Evolutionary conservation across 1,140 invertebrate genomes (phyloP), one percentile per base, ranked within the genome.

Genomic region (Maniola jurtina): DNA sequence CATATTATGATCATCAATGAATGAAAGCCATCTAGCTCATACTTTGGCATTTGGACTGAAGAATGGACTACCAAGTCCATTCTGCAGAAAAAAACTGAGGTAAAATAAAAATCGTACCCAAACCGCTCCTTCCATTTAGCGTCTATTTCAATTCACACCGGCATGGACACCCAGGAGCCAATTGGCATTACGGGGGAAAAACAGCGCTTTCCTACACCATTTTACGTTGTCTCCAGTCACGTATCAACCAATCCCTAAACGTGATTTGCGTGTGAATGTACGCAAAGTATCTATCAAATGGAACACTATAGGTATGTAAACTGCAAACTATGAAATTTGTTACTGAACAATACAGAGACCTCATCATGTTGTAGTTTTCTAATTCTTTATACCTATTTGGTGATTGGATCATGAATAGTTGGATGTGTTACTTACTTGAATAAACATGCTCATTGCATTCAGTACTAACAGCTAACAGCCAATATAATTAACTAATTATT

Each of bases 161-260:
- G 54, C 60, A 64, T 59, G 15, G 64, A 58, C 65, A 72, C 68
- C 70, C 64, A 66, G 66, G 66, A 66, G 45, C 62, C 60, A 64
- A 72, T 72, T 50, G 69, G 71, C 61, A 72, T 66, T 72, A 64
- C 36, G 66, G 57, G 63, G 65, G 70, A 62, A 71, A 66, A 62
- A 68, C 62, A 65, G 63, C 59, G 59, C 69, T 69, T 72, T 69
- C 66, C 65, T 64, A 64, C 66, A 61, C 68, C 62, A 72, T 68
- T 68, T 57, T 63, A 63, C 61, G 45, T 45, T 69, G 64, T 72
- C 70, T 52, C 52, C 66, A 40, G 66, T 69, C 71, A 72, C 71
- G 71, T 72, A 72, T 64, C 71, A 69, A 72, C 62, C 66, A 63
- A 69, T 72, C 61, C 71, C 56, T n/a, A 59, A 42, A 61, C 71